Evolutionary conservation across 2,888 invertebrate species (phyloP).

Genomic region (Pollenia griseotomentosa): DNA sequence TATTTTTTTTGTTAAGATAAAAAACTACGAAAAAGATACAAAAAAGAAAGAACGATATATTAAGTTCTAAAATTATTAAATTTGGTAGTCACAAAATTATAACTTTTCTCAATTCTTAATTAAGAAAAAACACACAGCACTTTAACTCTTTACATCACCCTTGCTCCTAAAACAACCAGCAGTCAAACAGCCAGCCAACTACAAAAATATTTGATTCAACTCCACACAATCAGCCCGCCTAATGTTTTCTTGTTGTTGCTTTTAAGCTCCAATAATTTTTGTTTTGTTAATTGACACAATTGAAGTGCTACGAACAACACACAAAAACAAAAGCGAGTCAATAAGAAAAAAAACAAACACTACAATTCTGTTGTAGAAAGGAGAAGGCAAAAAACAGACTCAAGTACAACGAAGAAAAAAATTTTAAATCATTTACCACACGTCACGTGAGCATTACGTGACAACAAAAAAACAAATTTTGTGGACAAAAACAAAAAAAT

Average conservation of each 20-base stretch:
- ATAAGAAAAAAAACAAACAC: constrained; percentile 69
- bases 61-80: constrained; percentile 33
- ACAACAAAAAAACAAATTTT: constrained; percentile 53
- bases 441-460: constrained; percentile 78
- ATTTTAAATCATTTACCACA: constrained; percentile 66
- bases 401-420: constrained; percentile 70
- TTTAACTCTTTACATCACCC: not conserved
- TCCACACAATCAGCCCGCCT: constrained; percentile 11
- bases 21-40: not conserved
- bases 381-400: constrained; percentile 66
- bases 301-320: constrained; percentile 52
- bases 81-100: not conserved
- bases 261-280: constrained; percentile 48
- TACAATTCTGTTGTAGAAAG: constrained; percentile 74
- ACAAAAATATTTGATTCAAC: constrained; percentile 14
- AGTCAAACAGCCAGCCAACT: not conserved
- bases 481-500: constrained; percentile 52
- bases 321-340: constrained; percentile 72
- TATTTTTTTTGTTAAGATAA: constrained; percentile 10
- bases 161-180: too few species aligned
- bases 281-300: constrained; percentile 64
- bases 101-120: not conserved
- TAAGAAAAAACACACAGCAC: constrained; percentile 13
- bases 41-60: not conserved
- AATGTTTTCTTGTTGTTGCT: constrained; percentile 29